Evolutionary conservation across 2,113 vertebrate genomes (phyloP).

Genomic region (Halcyon senegalensis): DNA sequence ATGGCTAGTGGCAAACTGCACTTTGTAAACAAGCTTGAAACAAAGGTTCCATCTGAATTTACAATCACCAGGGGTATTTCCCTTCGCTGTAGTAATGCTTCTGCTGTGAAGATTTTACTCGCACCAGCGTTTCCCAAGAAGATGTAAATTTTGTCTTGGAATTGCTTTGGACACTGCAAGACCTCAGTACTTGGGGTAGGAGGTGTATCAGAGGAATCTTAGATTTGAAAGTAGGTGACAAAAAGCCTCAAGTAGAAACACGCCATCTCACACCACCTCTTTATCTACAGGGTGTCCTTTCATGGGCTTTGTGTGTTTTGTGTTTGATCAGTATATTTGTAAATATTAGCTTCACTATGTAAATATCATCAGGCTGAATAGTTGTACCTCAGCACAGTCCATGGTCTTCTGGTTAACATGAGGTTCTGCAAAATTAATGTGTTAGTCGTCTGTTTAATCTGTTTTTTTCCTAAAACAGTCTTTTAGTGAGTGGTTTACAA

Average conservation of each 20-base stretch:
- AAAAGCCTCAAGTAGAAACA: not conserved
- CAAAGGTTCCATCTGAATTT: not conserved
- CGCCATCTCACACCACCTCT: not conserved
- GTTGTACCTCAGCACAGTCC: not conserved
- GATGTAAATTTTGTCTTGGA: not conserved
- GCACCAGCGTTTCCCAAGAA: not conserved
- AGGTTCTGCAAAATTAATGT: not conserved
- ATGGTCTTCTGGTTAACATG: not conserved
- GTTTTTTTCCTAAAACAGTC: not conserved
- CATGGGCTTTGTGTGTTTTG: not conserved
- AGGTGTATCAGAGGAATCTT: not conserved
- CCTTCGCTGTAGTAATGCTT: not conserved
- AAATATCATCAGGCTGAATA: not conserved
- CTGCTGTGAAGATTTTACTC: not conserved
- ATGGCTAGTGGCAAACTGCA: not conserved
- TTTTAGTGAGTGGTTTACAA: not conserved
- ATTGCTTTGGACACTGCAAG: not conserved
- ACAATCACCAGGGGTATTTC: not conserved
- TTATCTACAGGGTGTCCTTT: not conserved
- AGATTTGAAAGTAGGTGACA: not conserved
- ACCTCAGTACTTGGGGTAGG: not conserved
- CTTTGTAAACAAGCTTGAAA: not conserved
- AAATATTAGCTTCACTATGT: not conserved
- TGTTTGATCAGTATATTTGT: not conserved
- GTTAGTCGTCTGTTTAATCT: not conserved